phyloP scores from a whole-genome alignment of 2,797 vertebrate genomes.

The Clarias pachynema region DNA sequence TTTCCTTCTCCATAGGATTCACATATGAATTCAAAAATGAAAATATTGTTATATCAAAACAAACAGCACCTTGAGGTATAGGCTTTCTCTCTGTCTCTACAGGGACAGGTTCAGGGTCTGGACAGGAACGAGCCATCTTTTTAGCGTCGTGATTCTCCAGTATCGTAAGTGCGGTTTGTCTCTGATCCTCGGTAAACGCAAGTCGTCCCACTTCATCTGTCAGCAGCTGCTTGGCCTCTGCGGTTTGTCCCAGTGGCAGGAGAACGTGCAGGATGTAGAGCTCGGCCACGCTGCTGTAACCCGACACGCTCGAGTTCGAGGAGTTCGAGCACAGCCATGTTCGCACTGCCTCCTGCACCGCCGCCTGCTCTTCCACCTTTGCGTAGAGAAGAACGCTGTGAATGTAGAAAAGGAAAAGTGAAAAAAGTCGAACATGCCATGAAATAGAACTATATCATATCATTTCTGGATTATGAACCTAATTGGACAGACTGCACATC shows the following conservation, averaged over 20 bases:
- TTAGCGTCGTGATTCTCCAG: conserved; percentile 59
- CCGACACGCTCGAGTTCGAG: conserved; percentile 67
- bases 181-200: conserved; percentile 74
- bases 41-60: background rate
- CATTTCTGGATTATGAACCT: background rate
- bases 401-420: background rate
- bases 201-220: conserved; percentile 62
- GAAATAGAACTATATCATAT: background rate
- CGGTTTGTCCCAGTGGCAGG: conserved; percentile 76
- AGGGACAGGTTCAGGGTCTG: conserved; percentile 27
- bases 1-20: too few species aligned
- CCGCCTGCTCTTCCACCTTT: conserved; percentile 80
- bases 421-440: too few species aligned
- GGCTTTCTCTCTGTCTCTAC: conserved; percentile 30
- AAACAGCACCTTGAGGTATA: conserved; percentile 62
- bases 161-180: conserved; percentile 62
- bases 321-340: conserved; percentile 80
- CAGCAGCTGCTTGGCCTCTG: conserved; percentile 79
- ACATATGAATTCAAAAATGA: too few species aligned
- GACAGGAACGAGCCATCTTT: conserved; percentile 24
- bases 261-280: conserved; percentile 83
- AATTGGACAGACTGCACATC: too few species aligned
- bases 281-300: conserved; percentile 79
- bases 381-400: conserved; percentile 88
- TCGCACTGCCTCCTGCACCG: conserved; percentile 76